Conservation (phyloP, 2,113 vertebrate genomes). For the Microtus oregoni region DNA sequence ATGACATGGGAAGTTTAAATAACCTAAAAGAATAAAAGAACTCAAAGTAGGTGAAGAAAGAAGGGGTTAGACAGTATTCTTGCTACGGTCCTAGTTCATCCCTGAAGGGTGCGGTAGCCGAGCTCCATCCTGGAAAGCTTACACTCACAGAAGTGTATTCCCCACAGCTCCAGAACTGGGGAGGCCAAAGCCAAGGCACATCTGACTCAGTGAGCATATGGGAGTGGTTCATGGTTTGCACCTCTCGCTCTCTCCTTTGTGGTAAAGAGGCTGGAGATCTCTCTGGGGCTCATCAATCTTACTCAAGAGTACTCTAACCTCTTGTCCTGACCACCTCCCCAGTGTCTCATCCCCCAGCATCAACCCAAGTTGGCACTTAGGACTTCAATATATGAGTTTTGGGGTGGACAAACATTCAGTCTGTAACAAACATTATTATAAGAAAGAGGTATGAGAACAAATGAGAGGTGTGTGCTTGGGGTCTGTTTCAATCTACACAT, state of each 20-base stretch:
- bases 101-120: rapidly evolving
- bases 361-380: rapidly evolving
- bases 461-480: rapidly evolving
- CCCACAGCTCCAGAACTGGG: rapidly evolving
- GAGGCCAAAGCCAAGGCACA: too few relatives aligned
- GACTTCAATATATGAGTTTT: not conserved
- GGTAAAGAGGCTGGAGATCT: not conserved
- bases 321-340: not conserved
- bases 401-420: rapidly evolving
- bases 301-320: not conserved
- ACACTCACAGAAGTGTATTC: rapidly evolving
- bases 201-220: not conserved
- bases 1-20: not conserved
- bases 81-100: rapidly evolving
- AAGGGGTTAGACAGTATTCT: rapidly evolving
- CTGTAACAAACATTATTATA: rapidly evolving
- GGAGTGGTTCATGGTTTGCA: too few relatives aligned
- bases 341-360: too few relatives aligned
- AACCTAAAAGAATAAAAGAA: not conserved
- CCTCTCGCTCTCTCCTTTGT: not conserved
- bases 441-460: not conserved
- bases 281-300: too few relatives aligned
- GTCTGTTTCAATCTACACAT: too few relatives aligned
- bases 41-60: not conserved
- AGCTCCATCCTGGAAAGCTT: rapidly evolving